A percentile compares a stretch with the other conserved stretches of the same genome.
phyloP scores from a whole-genome alignment of 2,888 invertebrate species.

The Mantis religiosa region DNA sequence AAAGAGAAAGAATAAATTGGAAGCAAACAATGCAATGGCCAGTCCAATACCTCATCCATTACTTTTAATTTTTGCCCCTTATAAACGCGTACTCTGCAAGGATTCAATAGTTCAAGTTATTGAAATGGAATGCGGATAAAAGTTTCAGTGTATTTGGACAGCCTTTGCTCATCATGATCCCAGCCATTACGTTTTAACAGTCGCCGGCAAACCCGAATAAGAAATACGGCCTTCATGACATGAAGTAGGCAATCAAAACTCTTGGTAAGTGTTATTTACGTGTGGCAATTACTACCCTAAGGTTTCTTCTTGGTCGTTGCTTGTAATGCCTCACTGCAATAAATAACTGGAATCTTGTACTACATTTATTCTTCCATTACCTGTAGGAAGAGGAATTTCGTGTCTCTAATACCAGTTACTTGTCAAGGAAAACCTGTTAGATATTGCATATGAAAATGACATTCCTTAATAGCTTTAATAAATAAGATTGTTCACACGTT shows the following conservation, averaged over 20 bases:
- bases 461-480: too few species aligned
- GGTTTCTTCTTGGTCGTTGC: not conserved
- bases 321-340: not conserved
- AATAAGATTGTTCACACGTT: too few species aligned
- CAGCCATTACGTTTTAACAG: not conserved
- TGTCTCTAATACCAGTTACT: not conserved
- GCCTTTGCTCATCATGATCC: not conserved
- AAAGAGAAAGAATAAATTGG: too few species aligned
- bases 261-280: not conserved
- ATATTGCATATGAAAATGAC: too few species aligned
- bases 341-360: not conserved
- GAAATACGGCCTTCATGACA: not conserved
- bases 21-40: too few species aligned
- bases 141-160: not conserved
- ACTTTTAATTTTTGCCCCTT: too few species aligned
- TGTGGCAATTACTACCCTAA: not conserved
- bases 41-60: too few species aligned
- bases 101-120: too few species aligned
- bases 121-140: not conserved
- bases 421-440: too few species aligned
- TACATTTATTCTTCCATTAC: not conserved
- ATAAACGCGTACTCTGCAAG: too few species aligned
- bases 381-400: not conserved
- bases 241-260: not conserved
- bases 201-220: not conserved